A percentile compares a stretch with the other conserved stretches of the same genome.
These are phyloP conservation scores for Falco cherrug DNA, from an alignment of 2,797 vertebrate species.

Conservation along the genomic window DNA sequence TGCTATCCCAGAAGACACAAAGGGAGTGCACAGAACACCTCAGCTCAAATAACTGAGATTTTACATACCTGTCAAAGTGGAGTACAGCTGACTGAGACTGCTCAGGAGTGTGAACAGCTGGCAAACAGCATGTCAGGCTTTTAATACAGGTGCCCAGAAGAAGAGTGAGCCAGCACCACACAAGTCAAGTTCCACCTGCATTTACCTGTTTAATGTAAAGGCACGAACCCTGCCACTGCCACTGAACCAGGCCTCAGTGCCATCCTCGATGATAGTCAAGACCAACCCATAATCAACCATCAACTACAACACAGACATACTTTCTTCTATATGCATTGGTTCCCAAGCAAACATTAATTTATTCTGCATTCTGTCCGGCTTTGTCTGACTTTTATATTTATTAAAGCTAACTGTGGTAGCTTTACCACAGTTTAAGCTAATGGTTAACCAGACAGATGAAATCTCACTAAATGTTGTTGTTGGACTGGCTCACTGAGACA, in stretches of 20 bases:
- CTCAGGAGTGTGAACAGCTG: not conserved
- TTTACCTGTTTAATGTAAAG: not conserved
- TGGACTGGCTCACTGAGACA: not conserved
- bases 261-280: not conserved
- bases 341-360: not conserved
- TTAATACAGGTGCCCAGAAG: not conserved
- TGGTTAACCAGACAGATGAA: slow-evolving; percentile 44
- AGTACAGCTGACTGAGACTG: not conserved
- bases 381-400: not conserved
- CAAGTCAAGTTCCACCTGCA: not conserved
- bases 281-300: not conserved
- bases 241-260: not conserved
- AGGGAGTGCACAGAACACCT: not conserved
- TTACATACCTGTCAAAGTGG: not conserved
- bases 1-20: slow-evolving; percentile 25
- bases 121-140: not conserved
- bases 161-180: not conserved
- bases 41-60: slow-evolving; percentile 37
- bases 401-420: slow-evolving; percentile 1
- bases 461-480: slow-evolving; percentile 20
- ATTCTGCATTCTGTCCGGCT: not conserved
- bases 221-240: not conserved
- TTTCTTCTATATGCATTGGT: not conserved
- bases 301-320: not conserved
- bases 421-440: slow-evolving; percentile 18